phyloP scores from a whole-genome alignment of 1,140 invertebrate genomes.

The Microvelia longipes region DNA sequence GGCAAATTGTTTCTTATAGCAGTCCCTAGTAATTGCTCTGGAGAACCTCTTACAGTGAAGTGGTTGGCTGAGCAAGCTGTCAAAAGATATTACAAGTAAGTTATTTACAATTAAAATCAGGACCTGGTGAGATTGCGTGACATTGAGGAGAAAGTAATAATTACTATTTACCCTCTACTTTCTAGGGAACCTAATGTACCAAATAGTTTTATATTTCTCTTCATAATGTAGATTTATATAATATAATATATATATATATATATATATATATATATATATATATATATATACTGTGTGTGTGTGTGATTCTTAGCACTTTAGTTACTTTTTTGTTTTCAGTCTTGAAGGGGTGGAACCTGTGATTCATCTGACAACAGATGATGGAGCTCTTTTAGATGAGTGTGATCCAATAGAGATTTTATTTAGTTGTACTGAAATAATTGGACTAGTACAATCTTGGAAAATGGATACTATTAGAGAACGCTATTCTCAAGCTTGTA shows the following conservation, averaged over 20 bases:
- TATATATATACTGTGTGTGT: too few species aligned
- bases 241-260: too few species aligned
- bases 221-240: too few species aligned
- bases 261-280: too few species aligned
- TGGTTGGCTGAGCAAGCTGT: conserved; percentile 54
- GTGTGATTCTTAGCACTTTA: neutral
- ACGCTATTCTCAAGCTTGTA: conserved; percentile 45
- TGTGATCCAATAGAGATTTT: conserved; percentile 40
- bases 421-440: conserved; percentile 38
- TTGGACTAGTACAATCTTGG: conserved; percentile 43
- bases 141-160: too few species aligned
- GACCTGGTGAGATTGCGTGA: neutral
- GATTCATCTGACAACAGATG: conserved; percentile 43
- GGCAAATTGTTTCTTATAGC: conserved; percentile 20
- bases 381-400: conserved; percentile 46
- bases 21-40: conserved; percentile 9
- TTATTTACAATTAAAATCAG: conserved; percentile 11
- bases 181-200: too few species aligned
- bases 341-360: conserved; percentile 44
- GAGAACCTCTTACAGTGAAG: conserved; percentile 19
- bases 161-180: too few species aligned
- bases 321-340: conserved; percentile 28
- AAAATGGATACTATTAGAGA: conserved; percentile 42
- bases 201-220: too few species aligned
- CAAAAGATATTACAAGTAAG: conserved; percentile 50